Base-by-base conservation (phyloP, 2,797 vertebrate species). In the Vespertilio murinus region DNA sequence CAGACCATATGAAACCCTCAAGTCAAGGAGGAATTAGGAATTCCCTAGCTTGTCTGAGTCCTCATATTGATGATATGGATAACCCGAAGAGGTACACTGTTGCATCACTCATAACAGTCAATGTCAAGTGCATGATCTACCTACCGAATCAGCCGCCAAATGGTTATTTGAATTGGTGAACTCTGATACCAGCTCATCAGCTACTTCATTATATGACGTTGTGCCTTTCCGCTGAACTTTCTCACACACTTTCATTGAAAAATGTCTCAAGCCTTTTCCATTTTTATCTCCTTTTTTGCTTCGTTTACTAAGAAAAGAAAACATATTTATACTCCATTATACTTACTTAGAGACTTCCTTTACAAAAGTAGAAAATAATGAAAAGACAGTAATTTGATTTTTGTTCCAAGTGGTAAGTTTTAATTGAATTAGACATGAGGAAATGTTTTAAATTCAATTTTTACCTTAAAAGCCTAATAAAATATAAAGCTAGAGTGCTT, bases 231-330 rank as follows among this genome's bases (percentile, higher is more conserved):
- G 98, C 7, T 99, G 99, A 82, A 99, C 98, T 97, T 99, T 99
- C 97, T 99, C 99, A 95, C 99, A 99, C n/a, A 99, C 99, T 98
- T 99, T 99, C 99, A 99, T 99, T 87, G 99, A 99, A 98, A 99
- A 99, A 97, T 99, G 98, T 74, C 99, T 98, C 93, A 99, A 97
- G 73, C 98, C 99, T 93, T 99, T 99, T 47, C 99, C 99, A 94
- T 98, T 99, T 97, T 99, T 99, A 97, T 99, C 98, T 91, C 98
- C 99, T 97, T 99, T 99, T 97, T 98, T 99, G 97, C 98, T 98
- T 96, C 98, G 98, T 96, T 99, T 99, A 97, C 99, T 99, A 95
- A 97, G 71, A 74, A 92, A 67, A 97, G 96, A 96, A 96, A 73
- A 73, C 22, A 23, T 20, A 49, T 73, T 64, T 80, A 64, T 56